Evolutionary conservation across 2,888 invertebrate genomes (phyloP), one percentile per base, ranked within the genome.

Genomic region (Tipula confusa): DNA sequence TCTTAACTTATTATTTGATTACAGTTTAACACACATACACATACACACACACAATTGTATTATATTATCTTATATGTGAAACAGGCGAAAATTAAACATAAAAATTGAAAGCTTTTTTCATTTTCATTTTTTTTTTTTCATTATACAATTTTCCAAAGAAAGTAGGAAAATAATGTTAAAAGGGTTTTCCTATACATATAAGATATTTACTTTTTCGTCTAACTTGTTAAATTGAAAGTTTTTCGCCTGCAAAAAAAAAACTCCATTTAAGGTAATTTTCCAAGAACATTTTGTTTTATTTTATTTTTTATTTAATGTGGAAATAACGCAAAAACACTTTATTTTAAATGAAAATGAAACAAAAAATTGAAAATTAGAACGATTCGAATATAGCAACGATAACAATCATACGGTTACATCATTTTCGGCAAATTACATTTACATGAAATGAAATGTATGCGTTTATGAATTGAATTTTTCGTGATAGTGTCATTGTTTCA

Each of bases 61-160:
- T 64, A 24, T 24, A 9, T 64, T 48, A 6, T 24, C 9, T 64
- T 43, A 43, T 7, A 64, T 64, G 64, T 64, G 64, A 64, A 64
- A 64, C 24, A 64, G 64, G 24, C 64, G 64, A 64, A 64, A 64
- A 64, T 64, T 64, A 64, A 64, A 64, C 64, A 64, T 64, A 64
- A 64, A 64, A 64, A 64, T 64, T 64, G 64, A 64, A 64, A 64
- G 64, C 64, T 64, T 64, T 64, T 15, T 2, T 43, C 11, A n/a
- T n/a, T n/a, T n/a, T n/a, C n/a, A n/a, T 36, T 36, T 2, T 0
- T 36, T 64, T 64, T 64, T 18, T 64, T 64, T 64, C 64, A 64
- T 64, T 64, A 64, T 24, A 64, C 18, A 24, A 64, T 64, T 64
- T 64, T 64, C 64, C 64, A 24, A 64, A 24, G 11, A 24, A 2